A percentile compares a stretch with the other conserved stretches of the same genome.
phyloP scores from a whole-genome alignment of 2,797 vertebrate genomes.

The Sebastes taczanowskii region DNA sequence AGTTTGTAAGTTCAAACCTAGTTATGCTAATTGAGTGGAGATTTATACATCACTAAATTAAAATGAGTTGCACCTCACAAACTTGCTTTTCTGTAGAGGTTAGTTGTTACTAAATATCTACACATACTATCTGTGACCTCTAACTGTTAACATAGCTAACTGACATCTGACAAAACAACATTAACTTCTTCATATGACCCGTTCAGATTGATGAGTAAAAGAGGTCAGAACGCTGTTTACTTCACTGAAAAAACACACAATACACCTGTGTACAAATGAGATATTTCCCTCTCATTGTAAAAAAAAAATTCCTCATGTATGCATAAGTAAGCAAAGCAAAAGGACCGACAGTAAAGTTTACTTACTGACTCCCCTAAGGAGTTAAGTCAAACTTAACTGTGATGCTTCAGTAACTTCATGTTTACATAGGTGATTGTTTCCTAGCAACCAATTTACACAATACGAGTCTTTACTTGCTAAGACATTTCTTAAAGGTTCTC shows the following conservation, averaged over 20 bases:
- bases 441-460: neutral
- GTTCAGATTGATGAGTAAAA: neutral
- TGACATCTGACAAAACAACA: neutral
- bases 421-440: neutral
- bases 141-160: neutral
- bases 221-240: neutral
- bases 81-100: neutral
- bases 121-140: neutral
- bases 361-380: neutral
- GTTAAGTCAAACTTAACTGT: neutral
- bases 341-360: neutral
- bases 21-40: neutral
- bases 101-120: neutral
- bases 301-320: neutral
- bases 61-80: neutral
- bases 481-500: neutral
- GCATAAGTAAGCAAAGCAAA: neutral
- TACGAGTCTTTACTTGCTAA: neutral
- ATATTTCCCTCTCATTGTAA: neutral
- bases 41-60: neutral
- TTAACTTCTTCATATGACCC: neutral
- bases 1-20: neutral
- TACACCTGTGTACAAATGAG: neutral
- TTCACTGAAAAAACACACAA: neutral
- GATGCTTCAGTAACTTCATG: neutral